Conservation (phyloP, 2,113 vertebrate species). For the Pimephales promelas region DNA sequence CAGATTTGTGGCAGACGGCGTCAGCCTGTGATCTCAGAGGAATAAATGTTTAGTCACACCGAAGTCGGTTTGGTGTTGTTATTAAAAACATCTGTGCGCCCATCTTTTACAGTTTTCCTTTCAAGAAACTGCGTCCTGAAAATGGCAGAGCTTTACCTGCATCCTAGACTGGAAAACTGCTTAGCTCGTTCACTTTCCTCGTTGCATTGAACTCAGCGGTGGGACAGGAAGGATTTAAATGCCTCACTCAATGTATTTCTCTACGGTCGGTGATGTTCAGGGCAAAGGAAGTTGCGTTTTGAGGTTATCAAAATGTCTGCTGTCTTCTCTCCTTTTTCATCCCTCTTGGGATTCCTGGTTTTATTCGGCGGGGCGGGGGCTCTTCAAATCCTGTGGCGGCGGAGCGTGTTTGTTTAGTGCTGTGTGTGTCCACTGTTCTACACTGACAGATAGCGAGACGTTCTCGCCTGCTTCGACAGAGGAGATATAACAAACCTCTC, state of each 20-base stretch:
- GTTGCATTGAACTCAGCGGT: slow-evolving; percentile 35
- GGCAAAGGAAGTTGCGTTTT: slow-evolving; percentile 5
- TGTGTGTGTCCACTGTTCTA: slow-evolving; percentile 48
- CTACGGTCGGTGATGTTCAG: slow-evolving; percentile 7
- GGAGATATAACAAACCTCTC: slow-evolving; percentile 60
- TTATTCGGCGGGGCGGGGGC: not conserved
- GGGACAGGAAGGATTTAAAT: slow-evolving; percentile 39
- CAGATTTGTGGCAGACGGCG: not conserved
- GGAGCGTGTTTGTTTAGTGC: slow-evolving; percentile 49
- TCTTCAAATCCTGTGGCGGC: slow-evolving; percentile 19
- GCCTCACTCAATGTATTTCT: not conserved
- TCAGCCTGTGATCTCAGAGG: slow-evolving; percentile 54
- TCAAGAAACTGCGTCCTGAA: slow-evolving; percentile 41
- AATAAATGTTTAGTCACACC: slow-evolving; percentile 56
- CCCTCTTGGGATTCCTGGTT: slow-evolving; percentile 1
- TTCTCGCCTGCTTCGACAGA: slow-evolving; percentile 46
- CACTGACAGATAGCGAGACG: slow-evolving; percentile 49
- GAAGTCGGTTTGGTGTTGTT: slow-evolving; percentile 61
- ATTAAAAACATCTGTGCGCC: slow-evolving; percentile 62
- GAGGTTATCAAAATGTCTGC: slow-evolving; percentile 6
- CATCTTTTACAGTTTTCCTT: slow-evolving; percentile 59
- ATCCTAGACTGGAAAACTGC: slow-evolving; percentile 47
- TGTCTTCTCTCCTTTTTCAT: slow-evolving; percentile 21
- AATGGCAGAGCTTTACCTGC: slow-evolving; percentile 20
- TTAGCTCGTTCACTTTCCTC: slow-evolving; percentile 47